Conservation (phyloP, 2,797 vertebrate species). For the Sandelia bainsii region DNA sequence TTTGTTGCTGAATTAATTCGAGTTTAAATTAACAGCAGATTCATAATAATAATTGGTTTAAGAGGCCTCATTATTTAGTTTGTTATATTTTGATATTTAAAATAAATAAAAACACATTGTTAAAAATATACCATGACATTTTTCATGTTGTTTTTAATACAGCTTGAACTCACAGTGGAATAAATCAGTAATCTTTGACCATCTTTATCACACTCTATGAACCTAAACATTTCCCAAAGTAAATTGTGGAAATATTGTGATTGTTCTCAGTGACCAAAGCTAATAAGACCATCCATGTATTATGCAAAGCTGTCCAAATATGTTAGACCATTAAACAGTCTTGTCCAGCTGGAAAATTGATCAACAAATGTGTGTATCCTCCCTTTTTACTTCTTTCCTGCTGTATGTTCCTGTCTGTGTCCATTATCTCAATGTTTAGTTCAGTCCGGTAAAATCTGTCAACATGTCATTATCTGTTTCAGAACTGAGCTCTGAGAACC, state of each 20-base stretch:
- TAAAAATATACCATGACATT: background rate
- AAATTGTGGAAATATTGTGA: background rate
- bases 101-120: background rate
- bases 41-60: background rate
- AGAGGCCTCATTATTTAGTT: background rate
- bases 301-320: background rate
- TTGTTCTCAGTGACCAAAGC: background rate
- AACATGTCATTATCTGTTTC: conserved; percentile 70
- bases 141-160: background rate
- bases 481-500: conserved; percentile 96
- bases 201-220: background rate
- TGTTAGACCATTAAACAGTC: background rate
- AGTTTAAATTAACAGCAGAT: background rate
- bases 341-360: conserved; percentile 2
- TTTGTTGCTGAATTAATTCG: too few relatives aligned
- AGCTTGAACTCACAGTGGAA: too few relatives aligned
- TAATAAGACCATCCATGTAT: background rate
- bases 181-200: background rate
- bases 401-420: background rate
- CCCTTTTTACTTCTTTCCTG: background rate
- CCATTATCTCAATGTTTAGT: conserved; percentile 7
- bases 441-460: conserved; percentile 26
- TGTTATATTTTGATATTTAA: background rate
- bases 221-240: background rate
- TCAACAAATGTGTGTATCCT: conserved; percentile 5